Conservation (phyloP, 2,113 vertebrate genomes). For the Sinocyclocheilus anophthalmus region DNA sequence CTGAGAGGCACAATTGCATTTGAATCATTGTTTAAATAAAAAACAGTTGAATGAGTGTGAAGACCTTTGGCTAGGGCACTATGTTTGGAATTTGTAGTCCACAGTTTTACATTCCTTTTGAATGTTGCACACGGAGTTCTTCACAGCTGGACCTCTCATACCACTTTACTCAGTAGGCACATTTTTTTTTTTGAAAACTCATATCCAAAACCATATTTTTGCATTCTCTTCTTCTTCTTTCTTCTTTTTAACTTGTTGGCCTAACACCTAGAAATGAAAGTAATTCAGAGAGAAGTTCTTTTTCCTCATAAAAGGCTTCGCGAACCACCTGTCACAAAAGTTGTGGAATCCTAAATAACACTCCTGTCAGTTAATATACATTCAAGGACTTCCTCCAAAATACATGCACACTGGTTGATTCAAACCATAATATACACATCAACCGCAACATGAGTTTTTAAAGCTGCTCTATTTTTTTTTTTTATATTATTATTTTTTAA, state of each 20-base stretch:
- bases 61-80: background rate
- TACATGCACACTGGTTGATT: background rate
- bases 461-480: too few species aligned
- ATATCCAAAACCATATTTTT: background rate
- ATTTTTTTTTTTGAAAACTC: too few species aligned
- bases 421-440: background rate
- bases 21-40: background rate
- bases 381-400: too few species aligned
- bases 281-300: background rate
- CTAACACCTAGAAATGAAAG: too few species aligned
- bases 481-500: too few species aligned
- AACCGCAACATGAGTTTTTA: too few species aligned
- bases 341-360: background rate
- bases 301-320: constrained; percentile 70
- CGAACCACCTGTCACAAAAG: constrained; percentile 62
- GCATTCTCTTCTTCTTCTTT: too few species aligned
- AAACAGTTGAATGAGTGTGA: background rate
- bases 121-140: background rate
- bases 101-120: background rate
- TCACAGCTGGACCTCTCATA: background rate
- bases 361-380: too few species aligned
- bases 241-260: too few species aligned
- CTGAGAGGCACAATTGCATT: constrained; percentile 38
- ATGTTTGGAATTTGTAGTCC: background rate
- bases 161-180: background rate